phyloP scores from a whole-genome alignment of 2,113 vertebrate genomes.

The Megaceryle maxima region DNA sequence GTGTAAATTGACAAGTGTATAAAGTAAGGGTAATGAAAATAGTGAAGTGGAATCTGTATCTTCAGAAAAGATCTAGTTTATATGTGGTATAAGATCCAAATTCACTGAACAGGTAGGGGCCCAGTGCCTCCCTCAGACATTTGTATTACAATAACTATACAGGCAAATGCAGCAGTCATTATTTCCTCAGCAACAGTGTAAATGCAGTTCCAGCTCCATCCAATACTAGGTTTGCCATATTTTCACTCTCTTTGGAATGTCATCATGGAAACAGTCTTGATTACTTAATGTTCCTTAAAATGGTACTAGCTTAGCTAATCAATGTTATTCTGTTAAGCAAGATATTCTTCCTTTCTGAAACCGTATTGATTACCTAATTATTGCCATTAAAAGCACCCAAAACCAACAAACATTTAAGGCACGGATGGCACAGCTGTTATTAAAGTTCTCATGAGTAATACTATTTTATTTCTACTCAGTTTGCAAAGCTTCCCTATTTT shows the following conservation, averaged over 20 bases:
- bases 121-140: background rate
- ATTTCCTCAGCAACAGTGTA: background rate
- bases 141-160: background rate
- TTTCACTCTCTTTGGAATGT: conserved; percentile 13
- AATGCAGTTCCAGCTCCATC: background rate
- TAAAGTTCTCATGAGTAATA: background rate
- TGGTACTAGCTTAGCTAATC: conserved; percentile 37
- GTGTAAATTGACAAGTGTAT: background rate
- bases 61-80: background rate
- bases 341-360: conserved; percentile 59
- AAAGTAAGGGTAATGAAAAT: background rate
- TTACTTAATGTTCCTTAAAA: conserved; percentile 56
- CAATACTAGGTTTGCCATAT: background rate
- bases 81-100: background rate
- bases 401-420: conserved; percentile 5
- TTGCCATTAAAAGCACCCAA: conserved; percentile 45
- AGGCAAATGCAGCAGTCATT: background rate
- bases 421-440: background rate
- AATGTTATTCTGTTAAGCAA: conserved; percentile 55
- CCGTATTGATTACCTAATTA: conserved; percentile 59
- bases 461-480: background rate
- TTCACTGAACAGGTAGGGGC: background rate
- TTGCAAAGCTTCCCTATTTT: background rate
- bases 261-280: conserved; percentile 34
- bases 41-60: background rate